Conservation (phyloP, 2,797 vertebrate genomes). For the Trematomus bernacchii region DNA sequence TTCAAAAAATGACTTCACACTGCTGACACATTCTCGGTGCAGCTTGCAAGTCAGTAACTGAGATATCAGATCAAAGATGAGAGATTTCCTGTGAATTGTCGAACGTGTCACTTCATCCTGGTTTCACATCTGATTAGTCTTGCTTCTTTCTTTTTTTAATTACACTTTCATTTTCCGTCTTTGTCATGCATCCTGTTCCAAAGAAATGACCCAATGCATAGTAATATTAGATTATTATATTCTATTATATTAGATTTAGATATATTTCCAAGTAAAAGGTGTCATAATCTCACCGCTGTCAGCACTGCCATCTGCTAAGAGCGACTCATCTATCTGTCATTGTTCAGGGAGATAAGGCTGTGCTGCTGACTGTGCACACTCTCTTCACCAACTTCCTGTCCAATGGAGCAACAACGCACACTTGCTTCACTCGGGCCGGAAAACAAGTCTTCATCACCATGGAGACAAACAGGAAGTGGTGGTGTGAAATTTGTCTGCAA, state of each 20-base stretch:
- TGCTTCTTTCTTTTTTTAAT: not conserved
- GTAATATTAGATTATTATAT: not conserved
- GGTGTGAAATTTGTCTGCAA: constrained; percentile 80
- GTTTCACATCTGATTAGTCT: constrained; percentile 13
- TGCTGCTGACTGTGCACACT: constrained; percentile 75
- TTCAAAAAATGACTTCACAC: not conserved
- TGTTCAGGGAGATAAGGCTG: constrained; percentile 59
- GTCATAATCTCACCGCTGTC: not conserved
- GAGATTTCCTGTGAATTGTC: constrained; percentile 29
- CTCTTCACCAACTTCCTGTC: constrained; percentile 76
- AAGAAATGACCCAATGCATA: not conserved
- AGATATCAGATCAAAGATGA: constrained; percentile 7
- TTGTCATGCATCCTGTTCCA: not conserved
- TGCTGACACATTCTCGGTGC: constrained; percentile 6
- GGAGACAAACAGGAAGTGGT: constrained; percentile 87
- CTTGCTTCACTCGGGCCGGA: constrained; percentile 75
- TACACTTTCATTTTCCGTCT: constrained; percentile 1
- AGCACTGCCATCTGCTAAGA: constrained; percentile 23
- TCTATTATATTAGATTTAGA: not conserved
- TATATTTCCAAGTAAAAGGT: constrained; percentile 1
- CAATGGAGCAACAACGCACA: constrained; percentile 64
- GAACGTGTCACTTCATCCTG: constrained; percentile 16
- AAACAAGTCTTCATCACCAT: constrained; percentile 79
- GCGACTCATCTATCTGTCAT: constrained; percentile 41
- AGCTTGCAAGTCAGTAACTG: constrained; percentile 4